Evolutionary conservation across 2,797 vertebrate species (phyloP).

Genomic region (Coregonus ussuriensis): DNA sequence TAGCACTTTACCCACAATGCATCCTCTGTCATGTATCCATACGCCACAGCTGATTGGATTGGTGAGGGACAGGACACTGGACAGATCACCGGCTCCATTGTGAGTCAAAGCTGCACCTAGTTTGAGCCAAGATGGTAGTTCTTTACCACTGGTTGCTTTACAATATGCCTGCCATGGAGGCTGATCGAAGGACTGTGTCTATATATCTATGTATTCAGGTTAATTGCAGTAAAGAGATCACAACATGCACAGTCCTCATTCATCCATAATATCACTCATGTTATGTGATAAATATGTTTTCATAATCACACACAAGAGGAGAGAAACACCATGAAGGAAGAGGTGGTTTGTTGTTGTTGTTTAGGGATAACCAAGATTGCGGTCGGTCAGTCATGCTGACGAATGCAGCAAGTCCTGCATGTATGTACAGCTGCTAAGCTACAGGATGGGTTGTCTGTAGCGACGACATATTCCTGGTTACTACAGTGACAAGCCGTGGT

Average conservation of each 20-base stretch:
- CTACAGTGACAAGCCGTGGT: neutral
- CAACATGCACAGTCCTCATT: slow-evolving; percentile 25
- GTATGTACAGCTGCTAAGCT: slow-evolving; percentile 22
- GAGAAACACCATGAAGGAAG: slow-evolving; percentile 23
- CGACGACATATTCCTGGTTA: slow-evolving; percentile 13
- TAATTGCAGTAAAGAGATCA: slow-evolving; percentile 62
- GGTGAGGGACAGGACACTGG: slow-evolving; percentile 44
- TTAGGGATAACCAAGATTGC: slow-evolving; percentile 7
- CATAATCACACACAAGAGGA: slow-evolving; percentile 24
- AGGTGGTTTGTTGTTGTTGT: neutral
- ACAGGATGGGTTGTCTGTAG: slow-evolving; percentile 14
- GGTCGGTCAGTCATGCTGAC: slow-evolving; percentile 3
- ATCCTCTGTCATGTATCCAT: slow-evolving; percentile 41
- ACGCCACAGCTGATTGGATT: slow-evolving; percentile 37
- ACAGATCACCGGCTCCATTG: slow-evolving; percentile 37
- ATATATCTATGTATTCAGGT: slow-evolving; percentile 54
- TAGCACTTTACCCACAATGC: slow-evolving; percentile 79
- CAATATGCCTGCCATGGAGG: slow-evolving; percentile 44
- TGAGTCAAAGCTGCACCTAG: slow-evolving; percentile 17
- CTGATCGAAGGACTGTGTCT: slow-evolving; percentile 56
- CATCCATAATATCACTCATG: slow-evolving; percentile 29
- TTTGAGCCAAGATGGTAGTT: slow-evolving; percentile 36
- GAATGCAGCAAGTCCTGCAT: neutral
- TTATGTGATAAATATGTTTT: neutral
- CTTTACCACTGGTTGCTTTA: slow-evolving; percentile 42